phyloP scores from a whole-genome alignment of 1,140 invertebrate genomes.

The Luehdorfia chinensis region DNA sequence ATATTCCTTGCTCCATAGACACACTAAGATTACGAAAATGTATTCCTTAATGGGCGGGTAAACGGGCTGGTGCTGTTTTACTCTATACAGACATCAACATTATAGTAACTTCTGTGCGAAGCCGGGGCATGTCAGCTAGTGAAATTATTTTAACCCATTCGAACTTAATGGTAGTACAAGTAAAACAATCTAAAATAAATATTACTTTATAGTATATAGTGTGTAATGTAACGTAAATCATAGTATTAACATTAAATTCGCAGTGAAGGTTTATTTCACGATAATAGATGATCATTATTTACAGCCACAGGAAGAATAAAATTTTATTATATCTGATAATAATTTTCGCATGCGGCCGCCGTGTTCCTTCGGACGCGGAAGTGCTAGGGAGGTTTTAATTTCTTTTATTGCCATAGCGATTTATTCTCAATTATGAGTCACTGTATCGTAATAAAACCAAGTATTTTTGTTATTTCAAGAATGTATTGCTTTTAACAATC shows the following conservation, averaged over 20 bases:
- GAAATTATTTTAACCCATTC: too few species aligned
- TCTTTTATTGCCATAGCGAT: conserved; percentile 10
- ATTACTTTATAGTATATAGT: too few species aligned
- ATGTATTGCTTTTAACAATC: neutral
- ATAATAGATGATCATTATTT: conserved; percentile 4
- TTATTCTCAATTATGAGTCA: neutral
- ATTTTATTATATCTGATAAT: conserved; percentile 15
- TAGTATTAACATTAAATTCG: neutral
- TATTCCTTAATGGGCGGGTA: too few species aligned
- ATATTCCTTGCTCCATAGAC: too few species aligned
- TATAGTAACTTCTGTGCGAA: too few species aligned
- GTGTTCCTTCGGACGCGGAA: neutral
- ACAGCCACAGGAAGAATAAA: conserved; percentile 4
- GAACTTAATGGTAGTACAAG: too few species aligned
- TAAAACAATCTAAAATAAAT: too few species aligned
- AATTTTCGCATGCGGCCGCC: conserved; percentile 2
- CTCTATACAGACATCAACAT: too few species aligned
- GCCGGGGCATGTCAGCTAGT: too few species aligned
- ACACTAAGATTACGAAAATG: too few species aligned
- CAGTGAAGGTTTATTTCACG: neutral
- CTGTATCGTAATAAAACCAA: neutral
- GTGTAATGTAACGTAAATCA: too few species aligned
- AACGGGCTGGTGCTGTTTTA: too few species aligned
- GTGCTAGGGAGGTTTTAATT: conserved; percentile 4
- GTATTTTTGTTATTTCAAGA: neutral